phyloP scores from a whole-genome alignment of 2,888 invertebrate genomes.

The Agrotis clavis region DNA sequence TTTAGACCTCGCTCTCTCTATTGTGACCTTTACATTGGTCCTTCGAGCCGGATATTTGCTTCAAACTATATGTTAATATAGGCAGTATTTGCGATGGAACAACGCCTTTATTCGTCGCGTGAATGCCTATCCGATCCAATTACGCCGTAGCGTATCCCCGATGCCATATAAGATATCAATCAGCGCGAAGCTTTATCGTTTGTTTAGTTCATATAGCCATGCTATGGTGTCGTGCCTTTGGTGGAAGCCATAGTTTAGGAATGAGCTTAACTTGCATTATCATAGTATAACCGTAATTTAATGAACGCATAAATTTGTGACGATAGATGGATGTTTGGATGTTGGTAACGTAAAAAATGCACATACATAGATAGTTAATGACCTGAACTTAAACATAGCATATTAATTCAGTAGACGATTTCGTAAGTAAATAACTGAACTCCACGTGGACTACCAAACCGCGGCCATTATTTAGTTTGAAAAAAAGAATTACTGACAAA shows the following conservation, averaged over 20 bases:
- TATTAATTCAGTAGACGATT: too few relatives aligned
- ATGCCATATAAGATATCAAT: conserved; percentile 61
- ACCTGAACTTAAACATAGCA: too few relatives aligned
- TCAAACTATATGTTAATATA: not conserved
- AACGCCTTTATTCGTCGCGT: conserved; percentile 9
- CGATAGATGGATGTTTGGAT: too few relatives aligned
- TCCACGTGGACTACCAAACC: too few relatives aligned
- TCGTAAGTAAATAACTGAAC: too few relatives aligned
- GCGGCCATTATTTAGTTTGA: too few relatives aligned
- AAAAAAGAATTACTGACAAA: too few relatives aligned
- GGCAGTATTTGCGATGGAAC: conserved; percentile 1
- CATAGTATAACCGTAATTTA: too few relatives aligned
- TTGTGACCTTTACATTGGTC: not conserved
- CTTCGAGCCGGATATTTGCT: conserved; percentile 4
- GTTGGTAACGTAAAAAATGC: too few relatives aligned
- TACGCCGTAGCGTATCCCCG: conserved; percentile 39
- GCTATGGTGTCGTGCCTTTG: not conserved
- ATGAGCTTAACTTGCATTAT: not conserved
- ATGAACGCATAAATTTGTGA: too few relatives aligned
- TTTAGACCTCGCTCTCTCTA: too few relatives aligned
- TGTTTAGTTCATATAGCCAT: conserved; percentile 25
- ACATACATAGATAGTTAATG: too few relatives aligned
- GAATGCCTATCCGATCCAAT: conserved; percentile 42
- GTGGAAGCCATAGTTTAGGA: not conserved
- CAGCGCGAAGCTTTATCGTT: conserved; percentile 44